Base-by-base conservation (phyloP, 1,140 invertebrate species). In the Agrypnia vestita region DNA sequence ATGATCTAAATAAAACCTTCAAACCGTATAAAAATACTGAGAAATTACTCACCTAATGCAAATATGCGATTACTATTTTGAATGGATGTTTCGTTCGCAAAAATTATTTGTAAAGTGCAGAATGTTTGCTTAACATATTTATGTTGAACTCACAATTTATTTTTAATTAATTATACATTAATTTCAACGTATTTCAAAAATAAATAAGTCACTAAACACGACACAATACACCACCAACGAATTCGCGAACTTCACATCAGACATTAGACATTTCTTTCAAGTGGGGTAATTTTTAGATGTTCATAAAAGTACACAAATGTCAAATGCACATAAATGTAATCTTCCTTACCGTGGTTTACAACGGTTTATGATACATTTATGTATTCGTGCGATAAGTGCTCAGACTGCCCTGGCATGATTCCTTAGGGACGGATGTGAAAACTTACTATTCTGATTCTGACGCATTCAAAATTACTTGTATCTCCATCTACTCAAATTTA, bases 161-260 rank as follows among this genome's bases (percentile, higher is more conserved):
- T 13, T 11, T n/a, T 47, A 17, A 13, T 17, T 71, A 47, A 19
- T 47, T 47, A 17, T 17, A 46, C n/a, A 47, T n/a, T 4, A 71
- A 47, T 19, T 49, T n/a, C 17, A 35, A 71, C 46, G 17, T n/a
- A 19, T 47, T 13, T 71, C 67, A 21, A 47, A 71, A 46, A 71
- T 71, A 11, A 71, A 11, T 49, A 25, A 71, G 15, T 9, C 15
- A 13, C 47, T 71, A n/a, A 21, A 73, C 71, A 55, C 47, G 35
- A 73, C 71, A 73, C 44, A 13, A 73, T 35, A 73, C 71, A 73
- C 71, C 25, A 73, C 62, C 53, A 73, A 8, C 49, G 53, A 73
- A 21, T n/a, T 73, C 69, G 49, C 64, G 64, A 69, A 69, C 64
- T 69, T 69, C 35, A 69, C 64, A 11, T 51, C 25, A 73, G 69